A percentile compares a stretch with the other conserved stretches of the same genome.
Evolutionary conservation across 2,888 invertebrate species (phyloP).

Genomic region (Leucozona laternaria): DNA sequence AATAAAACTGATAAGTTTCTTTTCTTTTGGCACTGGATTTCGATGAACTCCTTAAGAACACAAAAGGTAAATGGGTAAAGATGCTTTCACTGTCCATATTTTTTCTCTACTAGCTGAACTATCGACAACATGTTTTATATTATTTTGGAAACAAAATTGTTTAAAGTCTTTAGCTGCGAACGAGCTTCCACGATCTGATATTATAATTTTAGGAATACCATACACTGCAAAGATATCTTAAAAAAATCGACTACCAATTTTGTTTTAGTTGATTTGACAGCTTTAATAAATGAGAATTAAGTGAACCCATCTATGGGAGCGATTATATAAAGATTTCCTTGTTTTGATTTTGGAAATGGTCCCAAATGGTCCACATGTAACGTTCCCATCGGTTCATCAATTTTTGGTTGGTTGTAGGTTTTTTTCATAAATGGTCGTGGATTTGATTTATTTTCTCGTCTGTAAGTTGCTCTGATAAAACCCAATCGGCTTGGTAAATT

Average conservation of each 20-base stretch:
- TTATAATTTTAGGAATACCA: conserved; percentile 78
- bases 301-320: conserved; percentile 81
- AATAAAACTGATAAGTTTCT: no score
- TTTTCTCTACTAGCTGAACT: no score
- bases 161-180: conserved; percentile 80
- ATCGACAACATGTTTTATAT: conserved; percentile 72
- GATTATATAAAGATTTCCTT: conserved; percentile 79
- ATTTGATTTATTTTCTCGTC: conserved; percentile 78
- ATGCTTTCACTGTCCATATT: no score
- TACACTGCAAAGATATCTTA: conserved; percentile 77
- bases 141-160: conserved; percentile 76
- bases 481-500: no score
- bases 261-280: conserved; percentile 78
- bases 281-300: conserved; percentile 79
- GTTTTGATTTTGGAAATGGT: conserved; percentile 79
- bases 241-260: conserved; percentile 77
- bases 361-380: conserved; percentile 83
- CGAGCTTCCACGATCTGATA: conserved; percentile 80
- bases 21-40: no score
- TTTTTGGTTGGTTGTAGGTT: conserved; percentile 81
- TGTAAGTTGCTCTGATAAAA: conserved; percentile 78
- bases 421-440: conserved; percentile 77
- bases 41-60: no score
- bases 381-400: conserved; percentile 80
- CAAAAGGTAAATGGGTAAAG: no score